Evolutionary conservation across 2,797 vertebrate genomes (phyloP).

Genomic region (Acanthiza pusilla): DNA sequence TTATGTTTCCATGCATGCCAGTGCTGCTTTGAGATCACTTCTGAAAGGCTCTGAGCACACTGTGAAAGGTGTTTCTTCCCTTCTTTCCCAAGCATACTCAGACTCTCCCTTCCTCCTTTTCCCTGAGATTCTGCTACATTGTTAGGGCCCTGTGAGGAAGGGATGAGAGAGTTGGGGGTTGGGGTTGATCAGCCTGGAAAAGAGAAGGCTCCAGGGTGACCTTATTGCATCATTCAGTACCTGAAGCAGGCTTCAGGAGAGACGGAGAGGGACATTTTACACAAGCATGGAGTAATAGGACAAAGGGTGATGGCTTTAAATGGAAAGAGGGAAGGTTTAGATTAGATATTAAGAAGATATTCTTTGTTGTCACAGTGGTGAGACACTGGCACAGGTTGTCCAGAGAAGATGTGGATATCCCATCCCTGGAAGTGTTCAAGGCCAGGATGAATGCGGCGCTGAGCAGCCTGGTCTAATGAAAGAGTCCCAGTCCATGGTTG

Average conservation of each 20-base stretch:
- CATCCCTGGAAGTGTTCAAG: background rate
- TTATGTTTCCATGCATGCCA: background rate
- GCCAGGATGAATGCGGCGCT: background rate
- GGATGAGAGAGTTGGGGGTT: background rate
- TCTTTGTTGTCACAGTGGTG: background rate
- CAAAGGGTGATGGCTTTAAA: background rate
- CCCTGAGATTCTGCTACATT: background rate
- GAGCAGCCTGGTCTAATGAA: background rate
- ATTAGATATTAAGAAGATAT: background rate
- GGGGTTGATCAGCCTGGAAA: background rate
- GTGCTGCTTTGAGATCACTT: background rate
- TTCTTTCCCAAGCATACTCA: background rate
- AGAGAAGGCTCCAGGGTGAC: background rate
- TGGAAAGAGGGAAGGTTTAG: background rate
- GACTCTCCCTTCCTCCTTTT: background rate
- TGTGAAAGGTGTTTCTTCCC: background rate
- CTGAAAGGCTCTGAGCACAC: background rate
- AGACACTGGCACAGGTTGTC: background rate
- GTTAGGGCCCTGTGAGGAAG: background rate
- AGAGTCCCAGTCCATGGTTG: background rate
- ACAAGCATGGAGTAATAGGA: background rate
- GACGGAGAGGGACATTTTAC: background rate
- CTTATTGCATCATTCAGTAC: rapidly evolving
- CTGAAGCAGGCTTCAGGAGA: background rate
- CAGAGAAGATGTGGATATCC: background rate